A percentile compares a stretch with the other conserved stretches of the same genome.
phyloP scores from a whole-genome alignment of 2,797 vertebrate species.

The Toxotes lorentzi region DNA sequence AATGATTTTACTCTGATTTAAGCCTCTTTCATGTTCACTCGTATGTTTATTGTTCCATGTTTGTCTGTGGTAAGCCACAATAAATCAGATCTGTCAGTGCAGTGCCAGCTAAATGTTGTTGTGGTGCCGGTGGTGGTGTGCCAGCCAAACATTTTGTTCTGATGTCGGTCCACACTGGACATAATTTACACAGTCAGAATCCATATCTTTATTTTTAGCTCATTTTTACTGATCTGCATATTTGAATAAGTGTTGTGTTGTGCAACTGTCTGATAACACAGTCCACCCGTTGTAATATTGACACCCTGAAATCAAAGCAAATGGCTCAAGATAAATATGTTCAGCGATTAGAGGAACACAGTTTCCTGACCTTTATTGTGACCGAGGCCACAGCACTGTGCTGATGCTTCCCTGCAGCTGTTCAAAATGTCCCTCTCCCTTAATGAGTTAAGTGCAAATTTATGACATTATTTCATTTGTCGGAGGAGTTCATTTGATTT shows the following conservation, averaged over 20 bases:
- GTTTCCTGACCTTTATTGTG: conserved; percentile 17
- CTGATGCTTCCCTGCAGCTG: conserved; percentile 30
- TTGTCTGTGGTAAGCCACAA: conserved; percentile 71
- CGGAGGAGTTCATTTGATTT: conserved; percentile 60
- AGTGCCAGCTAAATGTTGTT: conserved; percentile 61
- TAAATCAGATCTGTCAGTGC: conserved; percentile 73
- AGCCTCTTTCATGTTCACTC: conserved; percentile 59
- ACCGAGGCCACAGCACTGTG: not conserved
- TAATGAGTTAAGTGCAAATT: conserved; percentile 44
- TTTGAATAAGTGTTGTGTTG: conserved; percentile 20
- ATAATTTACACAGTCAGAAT: conserved; percentile 45
- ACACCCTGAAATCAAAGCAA: conserved; percentile 21
- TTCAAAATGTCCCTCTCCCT: conserved; percentile 33
- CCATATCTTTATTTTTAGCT: conserved; percentile 23
- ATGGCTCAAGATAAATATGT: conserved; percentile 34
- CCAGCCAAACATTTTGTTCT: conserved; percentile 63
- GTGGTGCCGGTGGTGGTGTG: conserved; percentile 63
- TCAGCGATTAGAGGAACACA: conserved; percentile 13
- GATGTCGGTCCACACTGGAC: conserved; percentile 52
- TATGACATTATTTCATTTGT: conserved; percentile 56
- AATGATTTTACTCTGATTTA: conserved; percentile 62
- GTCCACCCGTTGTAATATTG: not conserved
- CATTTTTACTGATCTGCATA: conserved; percentile 3
- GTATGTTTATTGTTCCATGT: conserved; percentile 68
- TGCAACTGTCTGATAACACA: conserved; percentile 23